A percentile compares a stretch with the other conserved stretches of the same genome.
Conservation (phyloP, 2,113 vertebrate genomes). For the Piaya cayana region DNA sequence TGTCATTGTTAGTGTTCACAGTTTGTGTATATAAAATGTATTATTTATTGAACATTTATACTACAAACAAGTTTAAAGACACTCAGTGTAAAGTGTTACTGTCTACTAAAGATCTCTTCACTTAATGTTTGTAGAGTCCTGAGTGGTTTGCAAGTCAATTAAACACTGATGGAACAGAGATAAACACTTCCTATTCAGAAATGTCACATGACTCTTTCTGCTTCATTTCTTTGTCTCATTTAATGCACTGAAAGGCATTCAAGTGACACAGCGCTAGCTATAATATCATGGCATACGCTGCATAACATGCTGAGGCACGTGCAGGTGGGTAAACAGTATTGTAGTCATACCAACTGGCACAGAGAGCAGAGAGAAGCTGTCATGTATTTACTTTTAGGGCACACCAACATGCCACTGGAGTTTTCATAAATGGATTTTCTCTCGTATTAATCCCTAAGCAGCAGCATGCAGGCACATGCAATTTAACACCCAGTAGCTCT, state of each 20-base stretch:
- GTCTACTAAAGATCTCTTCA: conserved; percentile 44
- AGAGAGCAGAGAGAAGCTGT: not conserved
- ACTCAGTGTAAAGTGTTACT: conserved; percentile 29
- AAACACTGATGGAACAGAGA: conserved; percentile 52
- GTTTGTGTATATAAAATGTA: not conserved
- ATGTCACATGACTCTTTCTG: conserved; percentile 58
- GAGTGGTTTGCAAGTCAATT: conserved; percentile 65
- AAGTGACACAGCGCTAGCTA: not conserved
- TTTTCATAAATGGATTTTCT: not conserved
- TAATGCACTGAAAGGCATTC: not conserved
- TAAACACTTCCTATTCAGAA: conserved; percentile 67
- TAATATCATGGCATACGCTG: not conserved
- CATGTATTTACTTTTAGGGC: not conserved
- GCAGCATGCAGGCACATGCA: not conserved
- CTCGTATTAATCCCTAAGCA: not conserved
- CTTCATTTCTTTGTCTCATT: conserved; percentile 49
- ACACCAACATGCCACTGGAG: not conserved
- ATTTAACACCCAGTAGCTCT: not conserved
- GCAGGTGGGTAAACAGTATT: not conserved
- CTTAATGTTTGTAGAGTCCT: conserved; percentile 33
- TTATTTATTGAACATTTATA: conserved; percentile 11
- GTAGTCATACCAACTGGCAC: not conserved
- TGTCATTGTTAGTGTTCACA: not conserved
- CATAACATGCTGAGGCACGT: not conserved
- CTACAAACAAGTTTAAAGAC: conserved; percentile 5